phyloP scores from a whole-genome alignment of 92 coral and sea anemone genomes.

The Desmophyllum pertusum region DNA sequence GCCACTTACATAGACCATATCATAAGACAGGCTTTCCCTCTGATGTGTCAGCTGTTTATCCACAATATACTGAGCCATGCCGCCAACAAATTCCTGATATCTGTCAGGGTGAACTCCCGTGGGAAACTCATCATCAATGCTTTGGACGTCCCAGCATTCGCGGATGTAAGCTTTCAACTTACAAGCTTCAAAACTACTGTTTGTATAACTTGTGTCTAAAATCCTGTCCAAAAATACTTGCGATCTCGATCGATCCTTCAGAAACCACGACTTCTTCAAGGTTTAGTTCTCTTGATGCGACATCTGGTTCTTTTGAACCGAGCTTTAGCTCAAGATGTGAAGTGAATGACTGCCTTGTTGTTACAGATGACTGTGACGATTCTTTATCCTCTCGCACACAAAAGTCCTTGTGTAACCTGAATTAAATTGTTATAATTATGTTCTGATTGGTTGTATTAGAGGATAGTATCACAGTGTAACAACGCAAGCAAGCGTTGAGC shows the following conservation, averaged over 20 bases:
- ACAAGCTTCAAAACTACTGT: constrained; percentile 74
- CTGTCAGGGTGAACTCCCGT: constrained; percentile 89
- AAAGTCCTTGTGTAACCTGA: constrained; percentile 74
- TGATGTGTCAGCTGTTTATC: constrained; percentile 68
- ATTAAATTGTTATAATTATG: not conserved
- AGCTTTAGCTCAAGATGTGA: constrained; percentile 80
- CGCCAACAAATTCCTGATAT: constrained; percentile 86
- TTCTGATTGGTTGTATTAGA: too few relatives aligned
- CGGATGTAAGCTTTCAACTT: constrained; percentile 81
- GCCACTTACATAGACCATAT: constrained; percentile 78
- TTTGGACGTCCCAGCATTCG: constrained; percentile 88
- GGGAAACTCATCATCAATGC: constrained; percentile 77
- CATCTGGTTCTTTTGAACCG: constrained; percentile 61
- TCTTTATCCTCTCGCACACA: constrained; percentile 60
- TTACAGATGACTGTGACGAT: constrained; percentile 65
- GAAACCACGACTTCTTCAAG: constrained; percentile 67
- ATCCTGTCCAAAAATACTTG: constrained; percentile 64
- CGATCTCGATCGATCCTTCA: constrained; percentile 45
- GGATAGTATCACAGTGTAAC: too few relatives aligned
- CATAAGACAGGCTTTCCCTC: constrained; percentile 65
- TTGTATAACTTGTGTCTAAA: constrained; percentile 47
- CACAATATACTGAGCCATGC: constrained; percentile 83
- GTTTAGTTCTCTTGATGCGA: constrained; percentile 43
- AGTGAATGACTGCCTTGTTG: constrained; percentile 79
- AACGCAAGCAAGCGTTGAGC: too few relatives aligned